Evolutionary conservation across 2,113 vertebrate genomes (phyloP), one percentile per base, ranked within the genome.

Genomic region (Gadus macrocephalus): DNA sequence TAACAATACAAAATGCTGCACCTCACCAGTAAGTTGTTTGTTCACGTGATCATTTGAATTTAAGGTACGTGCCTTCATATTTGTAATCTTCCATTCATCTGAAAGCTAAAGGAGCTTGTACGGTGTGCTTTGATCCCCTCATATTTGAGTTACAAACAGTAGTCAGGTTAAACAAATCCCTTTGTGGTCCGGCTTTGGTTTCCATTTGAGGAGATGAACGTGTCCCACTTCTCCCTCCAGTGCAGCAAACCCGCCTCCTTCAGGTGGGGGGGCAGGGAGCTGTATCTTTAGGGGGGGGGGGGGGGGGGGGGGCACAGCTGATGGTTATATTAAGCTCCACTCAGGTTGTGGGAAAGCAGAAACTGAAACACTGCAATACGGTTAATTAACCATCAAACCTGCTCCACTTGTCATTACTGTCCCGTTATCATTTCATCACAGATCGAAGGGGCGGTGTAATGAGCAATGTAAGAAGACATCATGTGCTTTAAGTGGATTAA

Each of bases 161-260:
- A 58, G 17, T 58, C n/a, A 58, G 2, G n/a, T 58, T 58, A 58
- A 58, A 58, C 16, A n/a, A n/a, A n/a, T 58, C 55, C 55, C 55
- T 58, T 58, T 58, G 16, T 58, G 55, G 55, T 58, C n/a, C 55
- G n/a, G 55, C 55, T 58, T 16, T 14, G 11, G 1, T 58, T n/a
- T 6, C 3, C 5, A 58, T n/a, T n/a, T 5, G 55, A 75, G 1
- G 68, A 67, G 14, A 92, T 76, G 25, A 92, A 92, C 58, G 69
- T 28, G 1, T 91, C 74, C 91, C 91, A 92, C 77, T 89, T 85
- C 4, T 79, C 82, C 68, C 89, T 78, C 90, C 90, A 92, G 68
- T 79, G 63, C 12, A 6, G 19, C 0, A 59, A 65, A 4, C 66
- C 84, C 1, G 5, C 72, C 4, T 89, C 77, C 72, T 91, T 89